Evolutionary conservation across 2,888 invertebrate genomes (phyloP).

Genomic region (Drosophila infuscata): DNA sequence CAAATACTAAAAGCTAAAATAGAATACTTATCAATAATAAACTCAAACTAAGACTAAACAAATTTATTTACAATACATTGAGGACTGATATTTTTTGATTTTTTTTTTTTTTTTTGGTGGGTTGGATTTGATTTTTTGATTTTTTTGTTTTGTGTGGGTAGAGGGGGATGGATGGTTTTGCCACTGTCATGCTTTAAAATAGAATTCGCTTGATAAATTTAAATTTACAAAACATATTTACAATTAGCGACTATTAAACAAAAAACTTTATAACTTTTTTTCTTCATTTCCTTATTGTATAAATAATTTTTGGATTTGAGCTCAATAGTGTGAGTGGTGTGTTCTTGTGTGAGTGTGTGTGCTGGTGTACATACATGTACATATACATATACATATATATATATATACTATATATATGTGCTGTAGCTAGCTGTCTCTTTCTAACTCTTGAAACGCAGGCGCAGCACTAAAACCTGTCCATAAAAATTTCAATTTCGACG

Average conservation of each 20-base stretch:
- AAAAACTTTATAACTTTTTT: conserved; percentile 28
- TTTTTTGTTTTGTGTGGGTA: conserved; percentile 1
- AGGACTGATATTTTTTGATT: conserved; percentile 13
- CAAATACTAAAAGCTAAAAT: conserved; percentile 53
- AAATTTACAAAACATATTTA: conserved; percentile 48
- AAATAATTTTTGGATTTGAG: conserved; percentile 77
- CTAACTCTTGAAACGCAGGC: conserved; percentile 22
- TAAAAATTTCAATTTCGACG: conserved; percentile 68
- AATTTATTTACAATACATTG: conserved; percentile 64
- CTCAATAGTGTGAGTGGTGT: conserved; percentile 54
- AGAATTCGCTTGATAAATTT: conserved; percentile 27
- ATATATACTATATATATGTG: conserved; percentile 28
- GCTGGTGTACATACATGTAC: not conserved
- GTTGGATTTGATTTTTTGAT: conserved; percentile 33
- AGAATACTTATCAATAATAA: conserved; percentile 56
- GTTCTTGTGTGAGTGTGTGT: conserved; percentile 28
- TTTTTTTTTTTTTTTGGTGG: conserved; percentile 47
- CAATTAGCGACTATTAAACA: conserved; percentile 50
- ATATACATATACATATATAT: conserved; percentile 1
- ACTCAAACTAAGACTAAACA: conserved; percentile 61
- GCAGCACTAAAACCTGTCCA: conserved; percentile 56
- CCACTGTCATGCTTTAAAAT: conserved; percentile 26
- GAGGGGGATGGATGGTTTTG: not conserved
- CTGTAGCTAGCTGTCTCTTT: conserved; percentile 60
- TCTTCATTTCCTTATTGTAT: conserved; percentile 37